Evolutionary conservation across 2,113 vertebrate species (phyloP), one percentile per base, ranked within the genome.

Genomic region (Strigops habroptila): DNA sequence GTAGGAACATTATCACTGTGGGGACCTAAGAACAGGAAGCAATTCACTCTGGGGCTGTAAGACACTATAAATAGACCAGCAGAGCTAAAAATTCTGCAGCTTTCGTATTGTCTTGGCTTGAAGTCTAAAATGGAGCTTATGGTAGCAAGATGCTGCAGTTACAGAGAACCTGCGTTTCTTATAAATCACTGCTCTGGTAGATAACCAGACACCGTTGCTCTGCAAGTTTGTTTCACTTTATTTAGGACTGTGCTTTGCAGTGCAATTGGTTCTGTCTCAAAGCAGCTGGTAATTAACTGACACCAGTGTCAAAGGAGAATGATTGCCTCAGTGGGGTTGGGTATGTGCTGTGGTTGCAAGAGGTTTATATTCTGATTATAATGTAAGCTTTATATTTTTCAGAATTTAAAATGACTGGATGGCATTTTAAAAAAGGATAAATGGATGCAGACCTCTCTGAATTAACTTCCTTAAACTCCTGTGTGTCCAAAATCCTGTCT

Each of bases 61-160:
- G 86, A n/a, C 43, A 33, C 81, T 93, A 97, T 49, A 96, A 96
- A 96, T 97, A 96, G 83, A 80, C 7, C 55, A 65, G 75, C 31
- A 35, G 77, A 89, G 78, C 95, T 96, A 95, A 97, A 94, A 92
- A 93, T n/a, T 69, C 49, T 59, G 7, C n/a, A 86, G 83, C 60
- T 79, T 68, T 93, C 94, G 80, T 83, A 74, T 74, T 94, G 91
- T 44, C 75, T 86, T 88, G 77, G 90, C 85, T 85, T 81, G 43
- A 39, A 67, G 81, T 91, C 70, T 88, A 71, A 60, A 67, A 46
- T 31, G 10, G 55, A 80, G 73, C 51, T 71, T 28, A 23, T 52
- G 75, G 60, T n/a, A 92, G 81, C 81, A 71, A 81, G 67, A 67
- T 52, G 64, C 43, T 90, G 86, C 91, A 60, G 84, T 75, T 79